These are phyloP conservation scores for Nasonia longicornis DNA, from an alignment of 1,140 invertebrate species.

Conservation along the genomic window DNA sequence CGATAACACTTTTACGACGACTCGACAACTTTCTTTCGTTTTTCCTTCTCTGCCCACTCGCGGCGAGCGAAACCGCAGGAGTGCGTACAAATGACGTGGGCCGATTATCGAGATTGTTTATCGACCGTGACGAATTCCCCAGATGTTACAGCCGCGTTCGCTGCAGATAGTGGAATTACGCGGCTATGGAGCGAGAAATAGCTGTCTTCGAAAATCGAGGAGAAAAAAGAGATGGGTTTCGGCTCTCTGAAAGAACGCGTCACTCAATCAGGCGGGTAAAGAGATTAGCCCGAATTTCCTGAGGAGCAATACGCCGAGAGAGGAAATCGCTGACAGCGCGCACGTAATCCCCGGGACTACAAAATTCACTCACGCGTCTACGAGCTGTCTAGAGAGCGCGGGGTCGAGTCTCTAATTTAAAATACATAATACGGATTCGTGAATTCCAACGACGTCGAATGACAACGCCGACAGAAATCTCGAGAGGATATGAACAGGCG, in stretches of 20 bases:
- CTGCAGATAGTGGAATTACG: neutral
- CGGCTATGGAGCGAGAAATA: neutral
- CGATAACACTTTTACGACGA: neutral
- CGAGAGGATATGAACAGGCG: neutral
- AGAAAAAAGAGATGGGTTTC: neutral
- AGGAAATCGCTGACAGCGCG: neutral
- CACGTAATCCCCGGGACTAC: neutral
- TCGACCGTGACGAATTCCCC: neutral
- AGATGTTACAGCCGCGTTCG: neutral
- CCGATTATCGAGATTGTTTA: neutral
- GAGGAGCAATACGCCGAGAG: neutral
- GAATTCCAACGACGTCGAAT: neutral
- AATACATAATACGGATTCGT: neutral
- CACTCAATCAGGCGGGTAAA: constrained; percentile 15
- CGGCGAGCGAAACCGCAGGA: neutral
- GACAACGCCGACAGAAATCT: neutral
- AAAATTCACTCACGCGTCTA: neutral
- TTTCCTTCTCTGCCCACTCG: neutral
- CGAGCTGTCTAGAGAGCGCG: neutral
- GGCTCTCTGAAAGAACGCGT: constrained; percentile 13
- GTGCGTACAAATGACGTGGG: neutral
- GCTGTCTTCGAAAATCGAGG: neutral
- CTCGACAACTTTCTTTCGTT: neutral
- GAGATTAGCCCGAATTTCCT: constrained; percentile 31
- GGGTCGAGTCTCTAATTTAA: neutral